A percentile compares a stretch with the other conserved stretches of the same genome.
These are phyloP conservation scores for Eristalinus aeneus DNA, from an alignment of 2,888 invertebrate genomes.

Conservation along the genomic window DNA sequence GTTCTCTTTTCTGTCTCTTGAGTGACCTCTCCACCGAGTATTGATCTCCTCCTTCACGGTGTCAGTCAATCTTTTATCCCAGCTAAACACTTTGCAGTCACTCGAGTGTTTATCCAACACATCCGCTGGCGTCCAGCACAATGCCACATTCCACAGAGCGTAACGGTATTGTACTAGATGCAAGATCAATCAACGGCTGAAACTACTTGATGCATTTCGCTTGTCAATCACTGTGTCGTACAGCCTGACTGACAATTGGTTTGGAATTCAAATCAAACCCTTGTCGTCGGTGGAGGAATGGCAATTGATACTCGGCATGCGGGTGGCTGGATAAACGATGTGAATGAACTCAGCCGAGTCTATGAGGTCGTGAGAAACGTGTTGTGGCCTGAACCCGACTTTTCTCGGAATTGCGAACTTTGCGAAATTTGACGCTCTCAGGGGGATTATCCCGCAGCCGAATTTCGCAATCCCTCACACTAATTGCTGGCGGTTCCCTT, in stretches of 20 bases:
- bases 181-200: not conserved
- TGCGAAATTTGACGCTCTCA: not conserved
- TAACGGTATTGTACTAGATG: not conserved
- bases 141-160: not conserved
- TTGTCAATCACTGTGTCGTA: not conserved
- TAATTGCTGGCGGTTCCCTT: not conserved
- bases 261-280: not conserved
- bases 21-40: not conserved
- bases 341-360: not conserved
- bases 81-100: not conserved
- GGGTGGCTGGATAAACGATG: not conserved
- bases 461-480: not conserved
- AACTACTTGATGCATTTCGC: not conserved
- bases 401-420: not conserved
- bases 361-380: not conserved
- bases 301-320: not conserved
- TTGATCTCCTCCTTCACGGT: not conserved
- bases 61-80: not conserved
- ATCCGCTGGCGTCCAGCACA: not conserved
- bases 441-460: not conserved
- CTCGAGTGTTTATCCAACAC: not conserved
- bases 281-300: not conserved
- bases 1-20: not conserved
- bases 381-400: not conserved
- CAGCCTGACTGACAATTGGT: not conserved